phyloP scores from a whole-genome alignment of 2,888 invertebrate species.

The Ceraclea dissimilis region DNA sequence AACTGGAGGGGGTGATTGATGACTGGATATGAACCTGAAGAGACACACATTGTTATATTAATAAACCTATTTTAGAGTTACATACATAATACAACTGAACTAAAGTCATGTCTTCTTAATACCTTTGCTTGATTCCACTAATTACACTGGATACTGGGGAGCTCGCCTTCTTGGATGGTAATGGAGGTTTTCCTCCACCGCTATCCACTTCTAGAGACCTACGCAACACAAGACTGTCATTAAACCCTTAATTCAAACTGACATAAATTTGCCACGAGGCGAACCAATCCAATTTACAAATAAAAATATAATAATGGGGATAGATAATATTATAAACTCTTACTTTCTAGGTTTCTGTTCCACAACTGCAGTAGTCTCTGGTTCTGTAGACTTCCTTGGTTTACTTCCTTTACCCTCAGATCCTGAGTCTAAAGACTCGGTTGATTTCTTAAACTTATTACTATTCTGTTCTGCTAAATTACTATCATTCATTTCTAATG shows the following conservation, averaged over 20 bases:
- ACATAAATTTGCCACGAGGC: not conserved
- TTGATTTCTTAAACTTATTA: slow-evolving; percentile 11
- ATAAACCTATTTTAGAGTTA: no score
- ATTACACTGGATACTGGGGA: slow-evolving; percentile 53
- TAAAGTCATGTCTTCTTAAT: no score
- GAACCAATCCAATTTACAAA: not conserved
- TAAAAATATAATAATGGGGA: no score
- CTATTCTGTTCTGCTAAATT: slow-evolving; percentile 6
- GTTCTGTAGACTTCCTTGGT: slow-evolving; percentile 13
- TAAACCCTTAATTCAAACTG: no score
- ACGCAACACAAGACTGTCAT: not conserved
- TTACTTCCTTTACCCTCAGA: slow-evolving; percentile 9
- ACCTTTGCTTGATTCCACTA: slow-evolving; percentile 52
- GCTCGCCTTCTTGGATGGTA: slow-evolving; percentile 62
- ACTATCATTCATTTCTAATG: slow-evolving; percentile 32
- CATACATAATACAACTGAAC: no score
- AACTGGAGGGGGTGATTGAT: not conserved
- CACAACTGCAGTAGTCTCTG: not conserved
- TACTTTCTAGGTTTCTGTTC: slow-evolving; percentile 20
- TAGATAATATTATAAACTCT: not conserved
- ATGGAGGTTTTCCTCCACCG: slow-evolving; percentile 47
- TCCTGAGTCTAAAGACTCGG: slow-evolving; percentile 11
- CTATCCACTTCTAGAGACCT: slow-evolving; percentile 24
- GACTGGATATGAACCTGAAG: not conserved
- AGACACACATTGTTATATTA: no score